phyloP scores from a whole-genome alignment of 2,888 invertebrate genomes.

The Latrodectus elegans region DNA sequence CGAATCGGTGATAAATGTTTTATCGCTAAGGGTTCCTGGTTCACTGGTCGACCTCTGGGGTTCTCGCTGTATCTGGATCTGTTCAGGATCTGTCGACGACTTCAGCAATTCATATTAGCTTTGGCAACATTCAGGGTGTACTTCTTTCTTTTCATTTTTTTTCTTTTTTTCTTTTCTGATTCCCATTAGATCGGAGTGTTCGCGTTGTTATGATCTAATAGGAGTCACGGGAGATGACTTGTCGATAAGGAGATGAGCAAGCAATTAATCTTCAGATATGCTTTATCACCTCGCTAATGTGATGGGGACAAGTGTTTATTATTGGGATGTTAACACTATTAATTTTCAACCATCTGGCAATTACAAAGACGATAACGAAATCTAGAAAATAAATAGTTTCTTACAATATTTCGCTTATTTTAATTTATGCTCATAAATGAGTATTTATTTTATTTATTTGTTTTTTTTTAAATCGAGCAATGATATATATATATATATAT shows the following conservation, averaged over 20 bases:
- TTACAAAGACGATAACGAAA: no score
- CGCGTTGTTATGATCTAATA: constrained; percentile 18
- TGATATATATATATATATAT: no score
- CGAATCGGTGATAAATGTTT: constrained; percentile 46
- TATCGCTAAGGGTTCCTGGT: constrained; percentile 16
- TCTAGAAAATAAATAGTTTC: no score
- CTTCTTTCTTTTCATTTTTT: no score
- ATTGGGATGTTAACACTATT: constrained; percentile 54
- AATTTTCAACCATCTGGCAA: constrained; percentile 1
- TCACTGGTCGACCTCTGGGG: constrained; percentile 28
- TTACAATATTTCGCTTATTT: no score
- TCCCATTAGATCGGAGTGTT: constrained; percentile 4
- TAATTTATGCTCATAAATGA: no score
- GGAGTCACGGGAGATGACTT: constrained; percentile 11
- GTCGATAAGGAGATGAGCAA: constrained; percentile 14
- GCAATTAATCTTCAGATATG: constrained; percentile 41
- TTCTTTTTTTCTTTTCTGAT: not conserved
- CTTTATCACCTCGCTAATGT: constrained; percentile 51
- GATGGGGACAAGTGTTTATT: constrained; percentile 53
- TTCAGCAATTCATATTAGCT: not conserved
- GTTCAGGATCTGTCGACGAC: constrained; percentile 4
- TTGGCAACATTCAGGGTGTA: not conserved
- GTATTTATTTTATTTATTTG: no score
- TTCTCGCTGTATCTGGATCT: not conserved
- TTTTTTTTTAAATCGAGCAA: no score